Conservation (phyloP, 2,113 vertebrate genomes). For the Sinocyclocheilus grahami region DNA sequence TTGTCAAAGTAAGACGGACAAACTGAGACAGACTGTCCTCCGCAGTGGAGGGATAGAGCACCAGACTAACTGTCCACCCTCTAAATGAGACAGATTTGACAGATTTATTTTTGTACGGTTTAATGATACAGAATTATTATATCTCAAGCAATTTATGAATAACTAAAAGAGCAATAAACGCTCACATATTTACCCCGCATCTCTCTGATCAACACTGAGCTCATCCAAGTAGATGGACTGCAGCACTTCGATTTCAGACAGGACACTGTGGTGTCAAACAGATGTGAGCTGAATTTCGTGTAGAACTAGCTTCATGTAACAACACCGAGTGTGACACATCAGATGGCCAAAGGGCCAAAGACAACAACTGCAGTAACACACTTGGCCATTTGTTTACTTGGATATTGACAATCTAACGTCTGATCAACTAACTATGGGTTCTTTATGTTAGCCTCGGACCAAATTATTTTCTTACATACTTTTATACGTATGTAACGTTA, state of each 20-base stretch:
- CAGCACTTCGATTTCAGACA: slow-evolving; percentile 89
- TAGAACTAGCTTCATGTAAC: neutral
- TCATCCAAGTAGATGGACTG: slow-evolving; percentile 96
- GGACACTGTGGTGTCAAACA: slow-evolving; percentile 72
- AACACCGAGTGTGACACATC: neutral
- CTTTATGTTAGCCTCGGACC: neutral
- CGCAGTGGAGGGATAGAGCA: slow-evolving; percentile 88
- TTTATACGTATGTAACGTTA: too few species aligned
- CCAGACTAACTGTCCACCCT: slow-evolving; percentile 84
- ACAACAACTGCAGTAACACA: neutral
- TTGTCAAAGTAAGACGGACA: slow-evolving; percentile 85
- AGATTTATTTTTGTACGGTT: neutral
- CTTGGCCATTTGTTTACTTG: neutral
- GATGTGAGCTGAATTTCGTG: neutral
- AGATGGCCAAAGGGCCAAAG: neutral
- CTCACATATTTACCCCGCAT: slow-evolving; percentile 73
- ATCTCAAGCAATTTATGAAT: neutral
- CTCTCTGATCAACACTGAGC: slow-evolving; percentile 76
- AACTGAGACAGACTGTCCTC: slow-evolving; percentile 91
- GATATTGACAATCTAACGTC: neutral
- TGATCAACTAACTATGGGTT: neutral
- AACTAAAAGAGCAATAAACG: neutral
- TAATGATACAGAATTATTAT: neutral
- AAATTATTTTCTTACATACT: neutral
- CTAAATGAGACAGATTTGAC: slow-evolving; percentile 64